Percentiles rank a stretch among this genome's conserved stretches.
Evolutionary conservation across 2,113 vertebrate species (phyloP).

Genomic region (Elanus axillaris): DNA sequence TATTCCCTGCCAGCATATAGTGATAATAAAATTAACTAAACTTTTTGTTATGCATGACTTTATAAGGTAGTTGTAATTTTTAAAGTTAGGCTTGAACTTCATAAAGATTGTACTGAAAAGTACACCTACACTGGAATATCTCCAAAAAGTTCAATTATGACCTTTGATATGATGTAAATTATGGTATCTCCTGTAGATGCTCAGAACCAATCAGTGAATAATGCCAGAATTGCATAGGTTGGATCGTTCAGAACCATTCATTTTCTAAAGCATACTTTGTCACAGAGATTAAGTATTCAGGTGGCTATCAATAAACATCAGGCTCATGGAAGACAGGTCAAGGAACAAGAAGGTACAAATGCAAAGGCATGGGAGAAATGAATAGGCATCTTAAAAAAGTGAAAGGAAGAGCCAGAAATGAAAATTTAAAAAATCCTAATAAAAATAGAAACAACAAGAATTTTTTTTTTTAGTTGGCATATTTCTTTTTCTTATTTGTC

Average conservation of each 20-base stretch:
- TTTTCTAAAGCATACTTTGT: not conserved
- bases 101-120: not conserved
- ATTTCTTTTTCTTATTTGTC: not conserved
- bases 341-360: not conserved
- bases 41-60: not conserved
- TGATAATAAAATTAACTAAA: not conserved
- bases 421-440: rapidly evolving
- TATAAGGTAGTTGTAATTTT: not conserved
- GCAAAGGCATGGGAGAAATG: not conserved
- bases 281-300: not conserved
- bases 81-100: not conserved
- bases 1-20: not conserved
- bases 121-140: not conserved
- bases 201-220: not conserved
- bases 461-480: not conserved
- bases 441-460: rapidly evolving
- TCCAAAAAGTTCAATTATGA: not conserved
- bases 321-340: not conserved
- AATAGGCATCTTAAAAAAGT: not conserved
- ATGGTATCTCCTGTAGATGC: not conserved
- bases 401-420: not conserved
- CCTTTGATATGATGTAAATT: not conserved
- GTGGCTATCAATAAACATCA: not conserved
- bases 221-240: not conserved
- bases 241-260: not conserved